phyloP scores from a whole-genome alignment of 2,113 vertebrate genomes.

The Brienomyrus longianalis region DNA sequence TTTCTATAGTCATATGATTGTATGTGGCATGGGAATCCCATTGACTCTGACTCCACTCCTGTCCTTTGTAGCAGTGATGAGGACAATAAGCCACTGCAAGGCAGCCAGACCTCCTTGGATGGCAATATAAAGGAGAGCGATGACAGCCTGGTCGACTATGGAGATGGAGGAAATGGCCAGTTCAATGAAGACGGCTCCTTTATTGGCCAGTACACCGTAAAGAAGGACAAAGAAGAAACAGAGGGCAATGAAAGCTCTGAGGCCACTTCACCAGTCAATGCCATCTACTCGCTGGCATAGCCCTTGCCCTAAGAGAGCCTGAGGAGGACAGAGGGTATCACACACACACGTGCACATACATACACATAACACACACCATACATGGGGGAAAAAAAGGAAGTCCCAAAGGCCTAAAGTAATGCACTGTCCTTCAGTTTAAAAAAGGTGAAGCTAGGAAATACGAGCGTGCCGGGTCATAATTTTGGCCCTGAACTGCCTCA shows the following conservation, averaged over 20 bases:
- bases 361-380: slow-evolving; percentile 32
- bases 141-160: slow-evolving; percentile 95
- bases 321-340: slow-evolving; percentile 28
- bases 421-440: background rate
- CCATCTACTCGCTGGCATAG: slow-evolving; percentile 92
- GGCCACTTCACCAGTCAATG: slow-evolving; percentile 93
- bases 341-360: slow-evolving; percentile 33
- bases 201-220: slow-evolving; percentile 97
- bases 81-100: slow-evolving; percentile 96
- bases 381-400: slow-evolving; percentile 14
- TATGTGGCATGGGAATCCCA: background rate
- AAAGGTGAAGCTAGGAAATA: slow-evolving; percentile 6
- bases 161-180: slow-evolving; percentile 90
- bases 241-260: slow-evolving; percentile 98
- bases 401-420: background rate
- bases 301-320: background rate
- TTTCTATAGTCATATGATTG: background rate
- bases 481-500: background rate
- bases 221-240: slow-evolving; percentile 97
- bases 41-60: background rate
- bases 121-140: slow-evolving; percentile 95
- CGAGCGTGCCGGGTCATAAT: background rate
- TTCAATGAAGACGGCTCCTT: slow-evolving; percentile 98
- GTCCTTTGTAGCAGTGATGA: slow-evolving; percentile 75
- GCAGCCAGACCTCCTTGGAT: slow-evolving; percentile 93